Evolutionary conservation across 2,113 vertebrate genomes (phyloP).

Genomic region (Oryzias curvinotus): DNA sequence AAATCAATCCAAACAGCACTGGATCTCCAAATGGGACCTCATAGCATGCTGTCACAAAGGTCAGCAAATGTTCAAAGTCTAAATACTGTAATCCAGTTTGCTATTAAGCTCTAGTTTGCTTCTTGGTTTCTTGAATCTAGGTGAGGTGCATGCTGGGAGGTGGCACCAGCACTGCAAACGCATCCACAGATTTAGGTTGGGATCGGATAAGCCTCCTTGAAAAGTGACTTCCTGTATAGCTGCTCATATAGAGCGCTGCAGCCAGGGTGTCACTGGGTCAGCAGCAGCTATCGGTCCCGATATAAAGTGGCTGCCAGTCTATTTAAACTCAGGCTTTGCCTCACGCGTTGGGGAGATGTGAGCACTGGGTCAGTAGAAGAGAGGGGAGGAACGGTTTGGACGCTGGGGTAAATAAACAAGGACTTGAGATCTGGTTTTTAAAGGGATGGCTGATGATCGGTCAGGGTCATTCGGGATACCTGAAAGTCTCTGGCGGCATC

Average conservation of each 20-base stretch:
- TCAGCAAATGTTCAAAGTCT: constrained; percentile 20
- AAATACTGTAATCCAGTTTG: constrained; percentile 47
- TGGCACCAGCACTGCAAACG: constrained; percentile 49
- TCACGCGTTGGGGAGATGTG: constrained; percentile 27
- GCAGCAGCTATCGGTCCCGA: constrained; percentile 49
- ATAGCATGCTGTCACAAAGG: too few relatives aligned
- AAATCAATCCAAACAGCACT: background rate
- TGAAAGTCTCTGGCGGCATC: constrained; percentile 53
- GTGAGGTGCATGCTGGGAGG: constrained; percentile 26
- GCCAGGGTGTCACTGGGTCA: constrained; percentile 64
- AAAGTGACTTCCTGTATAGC: constrained; percentile 27
- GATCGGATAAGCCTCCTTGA: constrained; percentile 36
- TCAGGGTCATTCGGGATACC: constrained; percentile 58
- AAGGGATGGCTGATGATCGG: constrained; percentile 42
- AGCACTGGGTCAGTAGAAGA: constrained; percentile 12
- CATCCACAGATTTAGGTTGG: constrained; percentile 23
- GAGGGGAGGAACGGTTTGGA: constrained; percentile 47
- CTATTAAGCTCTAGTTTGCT: constrained; percentile 36
- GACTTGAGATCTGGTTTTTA: constrained; percentile 47
- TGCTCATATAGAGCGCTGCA: constrained; percentile 22
- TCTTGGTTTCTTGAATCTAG: constrained; percentile 49
- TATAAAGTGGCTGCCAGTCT: constrained; percentile 50
- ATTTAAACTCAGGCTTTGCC: constrained; percentile 48
- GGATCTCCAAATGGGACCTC: background rate
- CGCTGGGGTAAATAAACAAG: constrained; percentile 47